Base-by-base conservation (phyloP, 2,888 invertebrate genomes). In the Lepidocyrtoides sp. region DNA sequence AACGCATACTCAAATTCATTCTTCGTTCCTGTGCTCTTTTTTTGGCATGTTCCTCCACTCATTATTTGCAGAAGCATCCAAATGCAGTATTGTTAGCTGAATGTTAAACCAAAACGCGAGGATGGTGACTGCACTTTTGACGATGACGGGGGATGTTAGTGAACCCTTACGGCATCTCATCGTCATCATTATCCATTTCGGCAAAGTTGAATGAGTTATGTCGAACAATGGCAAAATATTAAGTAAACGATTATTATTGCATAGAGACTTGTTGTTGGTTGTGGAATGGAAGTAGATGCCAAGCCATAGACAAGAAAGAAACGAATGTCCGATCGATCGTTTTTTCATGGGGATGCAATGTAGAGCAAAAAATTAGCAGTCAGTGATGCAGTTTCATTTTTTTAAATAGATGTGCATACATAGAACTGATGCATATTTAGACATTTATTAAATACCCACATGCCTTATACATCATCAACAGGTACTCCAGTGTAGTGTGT, bases 161-260 rank as follows among this genome's bases (percentile, higher is more conserved):
- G 23, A 57, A n/a, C 66, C 66, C 29, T 66, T 66, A 32, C 26
- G 29, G 66, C 66, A 32, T 66, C 29, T 14, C 23, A 26, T 29
- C 66, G n/a, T n/a, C n/a, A 29, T 66, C 66, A 26, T 66, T 66
- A 29, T 66, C 66, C 14, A 66, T 66, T 29, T 66, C 66, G 66
- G 66, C 66, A 66, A 66, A 66, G 12, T 10, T 66, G 66, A 66
- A 32, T 66, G 57, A 20, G 20, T 8, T 20, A 66, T 14, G 29
- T 26, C 14, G 32, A 66, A 66, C 66, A 66, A 66, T 10, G n/a
- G 66, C 26, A 66, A 66, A 26, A 48, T 57, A 51, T 51, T 10
- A 51, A 51, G 51, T 51, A 51, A n/a, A n/a, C n/a, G n/a, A n/a
- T n/a, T n/a, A n/a, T n/a, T n/a, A n/a, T n/a, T n/a, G n/a, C n/a